Conservation (phyloP, 1,140 invertebrate genomes). For the Eumaeus atala region DNA sequence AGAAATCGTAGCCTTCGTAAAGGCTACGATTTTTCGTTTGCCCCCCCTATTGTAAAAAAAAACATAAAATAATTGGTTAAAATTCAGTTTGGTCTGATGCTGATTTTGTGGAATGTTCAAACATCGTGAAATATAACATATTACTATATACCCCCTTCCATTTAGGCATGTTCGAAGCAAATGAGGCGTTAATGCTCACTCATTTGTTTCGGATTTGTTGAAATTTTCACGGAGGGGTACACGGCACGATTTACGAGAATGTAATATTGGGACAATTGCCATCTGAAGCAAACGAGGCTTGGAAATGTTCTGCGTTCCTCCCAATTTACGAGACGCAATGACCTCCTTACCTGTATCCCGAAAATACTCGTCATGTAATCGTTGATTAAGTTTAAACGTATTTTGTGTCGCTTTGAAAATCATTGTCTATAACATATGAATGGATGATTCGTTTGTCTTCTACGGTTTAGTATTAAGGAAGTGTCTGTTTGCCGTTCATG, state of each 20-base stretch:
- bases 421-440: not conserved
- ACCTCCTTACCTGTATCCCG: slow-evolving; percentile 9
- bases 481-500: too few species aligned
- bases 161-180: slow-evolving; percentile 1
- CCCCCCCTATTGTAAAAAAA: too few species aligned
- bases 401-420: not conserved
- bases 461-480: too few species aligned
- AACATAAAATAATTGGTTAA: too few species aligned
- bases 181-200: slow-evolving; percentile 12
- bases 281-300: slow-evolving; percentile 26
- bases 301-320: slow-evolving; percentile 20
- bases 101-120: not conserved
- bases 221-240: slow-evolving; percentile 13
- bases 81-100: too few species aligned
- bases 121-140: not conserved
- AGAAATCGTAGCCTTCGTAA: too few species aligned
- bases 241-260: slow-evolving; percentile 26
- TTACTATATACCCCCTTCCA: not conserved
- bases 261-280: slow-evolving; percentile 33
- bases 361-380: slow-evolving; percentile 5
- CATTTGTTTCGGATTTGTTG: slow-evolving; percentile 17
- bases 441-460: too few species aligned
- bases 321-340: slow-evolving; percentile 34
- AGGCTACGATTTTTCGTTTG: too few species aligned
- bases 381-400: not conserved